Conservation (phyloP, 2,888 invertebrate species). For the Ennomos erosarius region DNA sequence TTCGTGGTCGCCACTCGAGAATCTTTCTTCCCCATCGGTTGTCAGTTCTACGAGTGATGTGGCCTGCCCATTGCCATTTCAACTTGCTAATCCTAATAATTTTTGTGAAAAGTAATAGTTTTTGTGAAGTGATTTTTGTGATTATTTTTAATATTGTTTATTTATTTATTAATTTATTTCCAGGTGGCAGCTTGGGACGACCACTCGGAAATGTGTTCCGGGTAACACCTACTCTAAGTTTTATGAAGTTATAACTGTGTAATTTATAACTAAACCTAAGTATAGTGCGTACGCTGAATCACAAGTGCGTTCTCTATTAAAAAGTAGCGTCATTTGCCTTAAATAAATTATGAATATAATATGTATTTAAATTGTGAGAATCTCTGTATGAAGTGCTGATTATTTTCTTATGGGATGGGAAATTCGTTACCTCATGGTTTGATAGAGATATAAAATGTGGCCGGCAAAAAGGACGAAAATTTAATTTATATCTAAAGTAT, state of each 20-base stretch:
- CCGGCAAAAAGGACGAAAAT: too few species aligned
- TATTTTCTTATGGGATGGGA: slow-evolving; percentile 7
- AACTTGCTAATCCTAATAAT: too few species aligned
- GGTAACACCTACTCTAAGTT: slow-evolving; percentile 69
- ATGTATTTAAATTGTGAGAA: slow-evolving; percentile 41
- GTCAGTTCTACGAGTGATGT: too few species aligned
- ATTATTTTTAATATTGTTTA: too few species aligned
- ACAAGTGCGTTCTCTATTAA: slow-evolving; percentile 21
- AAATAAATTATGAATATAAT: slow-evolving; percentile 31
- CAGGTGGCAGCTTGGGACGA: slow-evolving; percentile 95
- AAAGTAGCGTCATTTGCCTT: slow-evolving; percentile 40
- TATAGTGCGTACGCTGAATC: slow-evolving; percentile 13
- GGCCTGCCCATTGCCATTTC: too few species aligned
- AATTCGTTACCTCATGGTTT: neutral
- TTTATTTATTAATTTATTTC: slow-evolving; percentile 43
- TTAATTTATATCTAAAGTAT: too few species aligned
- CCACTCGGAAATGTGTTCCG: slow-evolving; percentile 93
- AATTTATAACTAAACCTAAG: slow-evolving; percentile 36
- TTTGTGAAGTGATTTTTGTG: too few species aligned
- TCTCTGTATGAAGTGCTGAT: slow-evolving; percentile 39
- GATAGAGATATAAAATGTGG: too few species aligned
- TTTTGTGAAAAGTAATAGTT: too few species aligned
- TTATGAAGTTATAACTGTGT: slow-evolving; percentile 36
- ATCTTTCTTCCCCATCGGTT: too few species aligned
- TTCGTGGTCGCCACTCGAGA: too few species aligned